phyloP scores from a whole-genome alignment of 1,140 invertebrate species.

The Microvelia longipes region DNA sequence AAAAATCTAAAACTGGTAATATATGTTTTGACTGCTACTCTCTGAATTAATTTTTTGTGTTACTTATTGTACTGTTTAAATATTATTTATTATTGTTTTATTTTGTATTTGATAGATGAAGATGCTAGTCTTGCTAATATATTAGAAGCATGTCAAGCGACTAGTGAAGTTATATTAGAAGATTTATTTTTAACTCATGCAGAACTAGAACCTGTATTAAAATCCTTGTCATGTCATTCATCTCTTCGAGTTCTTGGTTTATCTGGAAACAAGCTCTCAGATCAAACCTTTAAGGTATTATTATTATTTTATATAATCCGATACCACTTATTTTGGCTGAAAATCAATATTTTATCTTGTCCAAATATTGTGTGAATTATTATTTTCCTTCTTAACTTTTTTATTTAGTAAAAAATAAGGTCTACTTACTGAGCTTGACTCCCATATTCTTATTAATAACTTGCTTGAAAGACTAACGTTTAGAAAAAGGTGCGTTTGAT shows the following conservation, averaged over 20 bases:
- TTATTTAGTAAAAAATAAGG: no score
- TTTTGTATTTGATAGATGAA: not conserved
- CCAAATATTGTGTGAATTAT: no score
- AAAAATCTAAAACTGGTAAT: slow-evolving; percentile 29
- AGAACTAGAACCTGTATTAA: slow-evolving; percentile 1
- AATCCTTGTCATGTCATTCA: slow-evolving; percentile 2
- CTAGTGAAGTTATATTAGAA: not conserved
- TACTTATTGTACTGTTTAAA: no score
- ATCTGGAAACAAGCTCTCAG: not conserved
- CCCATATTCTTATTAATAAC: no score
- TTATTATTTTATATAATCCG: not conserved
- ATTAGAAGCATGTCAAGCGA: slow-evolving; percentile 8
- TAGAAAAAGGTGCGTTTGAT: no score
- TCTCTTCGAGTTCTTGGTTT: not conserved
- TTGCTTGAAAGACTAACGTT: no score
- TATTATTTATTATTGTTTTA: no score
- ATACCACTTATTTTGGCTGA: not conserved
- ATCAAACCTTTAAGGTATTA: not conserved
- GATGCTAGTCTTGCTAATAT: not conserved
- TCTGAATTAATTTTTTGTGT: not conserved
- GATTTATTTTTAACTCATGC: not conserved
- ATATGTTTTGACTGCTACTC: not conserved
- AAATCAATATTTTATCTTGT: no score
- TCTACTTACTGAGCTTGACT: no score
- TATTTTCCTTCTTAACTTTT: no score